Conservation (phyloP, 2,888 invertebrate species). For the Trichacis sp. region DNA sequence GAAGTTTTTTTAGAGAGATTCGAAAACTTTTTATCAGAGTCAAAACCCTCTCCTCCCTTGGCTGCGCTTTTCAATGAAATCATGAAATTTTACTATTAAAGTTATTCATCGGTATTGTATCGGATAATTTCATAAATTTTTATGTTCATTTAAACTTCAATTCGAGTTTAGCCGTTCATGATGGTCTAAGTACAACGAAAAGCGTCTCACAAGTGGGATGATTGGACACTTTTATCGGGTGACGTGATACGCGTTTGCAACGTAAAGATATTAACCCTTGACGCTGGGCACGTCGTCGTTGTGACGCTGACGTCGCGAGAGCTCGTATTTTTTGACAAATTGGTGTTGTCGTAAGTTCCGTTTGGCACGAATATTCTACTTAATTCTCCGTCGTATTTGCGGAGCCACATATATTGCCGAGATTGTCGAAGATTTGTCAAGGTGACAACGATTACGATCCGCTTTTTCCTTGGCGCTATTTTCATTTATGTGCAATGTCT, state of each 20-base stretch:
- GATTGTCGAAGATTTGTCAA: conserved; percentile 41
- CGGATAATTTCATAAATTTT: no score
- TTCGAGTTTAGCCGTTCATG: no score
- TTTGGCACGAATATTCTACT: conserved; percentile 24
- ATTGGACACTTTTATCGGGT: no score
- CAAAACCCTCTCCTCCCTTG: no score
- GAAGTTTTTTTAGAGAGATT: no score
- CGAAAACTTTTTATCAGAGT: no score
- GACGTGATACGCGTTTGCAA: neutral
- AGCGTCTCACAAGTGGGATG: neutral
- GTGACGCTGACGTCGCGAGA: neutral
- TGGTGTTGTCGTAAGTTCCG: neutral
- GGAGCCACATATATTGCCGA: conserved; percentile 23
- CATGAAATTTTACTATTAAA: no score
- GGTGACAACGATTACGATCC: conserved; percentile 31
- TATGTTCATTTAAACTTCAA: no score
- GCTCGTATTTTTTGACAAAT: conserved; percentile 2
- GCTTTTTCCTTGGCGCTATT: conserved; percentile 5
- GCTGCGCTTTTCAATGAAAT: no score
- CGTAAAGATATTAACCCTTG: no score
- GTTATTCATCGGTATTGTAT: no score
- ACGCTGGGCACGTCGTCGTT: neutral
- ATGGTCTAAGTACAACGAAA: no score
- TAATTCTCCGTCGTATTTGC: conserved; percentile 17
- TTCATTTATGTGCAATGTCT: neutral